Evolutionary conservation across 2,113 vertebrate species (phyloP).

Genomic region (Macquaria ambigua): DNA sequence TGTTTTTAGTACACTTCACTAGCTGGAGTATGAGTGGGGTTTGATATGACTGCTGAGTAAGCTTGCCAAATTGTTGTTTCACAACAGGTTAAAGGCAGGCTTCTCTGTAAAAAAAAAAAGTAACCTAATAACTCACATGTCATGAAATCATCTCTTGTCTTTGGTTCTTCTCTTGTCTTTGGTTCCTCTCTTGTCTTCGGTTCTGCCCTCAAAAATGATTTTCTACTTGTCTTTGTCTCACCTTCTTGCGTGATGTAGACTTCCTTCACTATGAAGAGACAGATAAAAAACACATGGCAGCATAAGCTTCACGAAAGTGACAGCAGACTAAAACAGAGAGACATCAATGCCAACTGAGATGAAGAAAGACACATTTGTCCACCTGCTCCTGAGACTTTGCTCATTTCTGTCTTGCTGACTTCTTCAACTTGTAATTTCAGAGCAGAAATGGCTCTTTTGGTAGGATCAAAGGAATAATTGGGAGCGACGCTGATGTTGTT

Average conservation of each 20-base stretch:
- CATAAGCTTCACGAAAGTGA: neutral
- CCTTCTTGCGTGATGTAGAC: conserved; percentile 75
- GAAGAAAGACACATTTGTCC: neutral
- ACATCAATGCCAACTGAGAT: neutral
- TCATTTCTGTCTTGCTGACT: conserved; percentile 79
- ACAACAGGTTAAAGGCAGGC: neutral
- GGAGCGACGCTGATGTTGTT: conserved; percentile 78
- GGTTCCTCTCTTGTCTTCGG: conserved; percentile 57
- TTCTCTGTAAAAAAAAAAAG: neutral
- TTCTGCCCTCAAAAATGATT: conserved; percentile 49
- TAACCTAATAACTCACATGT: conserved; percentile 71
- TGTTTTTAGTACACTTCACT: neutral
- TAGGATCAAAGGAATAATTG: conserved; percentile 81
- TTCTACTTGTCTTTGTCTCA: conserved; percentile 53
- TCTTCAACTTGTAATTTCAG: conserved; percentile 85
- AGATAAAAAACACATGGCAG: neutral
- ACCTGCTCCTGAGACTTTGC: conserved; percentile 83
- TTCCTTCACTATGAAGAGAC: conserved; percentile 71
- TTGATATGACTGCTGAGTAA: neutral
- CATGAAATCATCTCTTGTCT: conserved; percentile 62
- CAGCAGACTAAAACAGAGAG: neutral
- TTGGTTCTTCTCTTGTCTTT: conserved; percentile 51
- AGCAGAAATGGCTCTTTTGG: conserved; percentile 82
- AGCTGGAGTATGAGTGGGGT: neutral
- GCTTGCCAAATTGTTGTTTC: neutral